Base-by-base conservation (phyloP, 2,113 vertebrate species). In the Nyctereutes procyonoides region DNA sequence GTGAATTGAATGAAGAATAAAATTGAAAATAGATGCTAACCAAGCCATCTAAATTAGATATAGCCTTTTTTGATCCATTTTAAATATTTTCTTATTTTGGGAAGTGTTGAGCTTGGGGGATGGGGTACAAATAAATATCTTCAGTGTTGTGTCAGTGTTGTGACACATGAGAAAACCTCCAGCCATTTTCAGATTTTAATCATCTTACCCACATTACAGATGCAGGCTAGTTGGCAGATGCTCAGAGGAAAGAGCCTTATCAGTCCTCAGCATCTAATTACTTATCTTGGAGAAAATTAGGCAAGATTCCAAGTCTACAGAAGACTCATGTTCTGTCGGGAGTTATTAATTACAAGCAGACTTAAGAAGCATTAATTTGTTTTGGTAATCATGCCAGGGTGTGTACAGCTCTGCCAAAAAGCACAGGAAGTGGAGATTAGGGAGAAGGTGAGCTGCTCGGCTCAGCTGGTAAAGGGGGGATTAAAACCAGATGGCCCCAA, bases 281-380 rank as follows among this genome's bases (percentile, higher is more conserved):
- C 73, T 96, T 89, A 95, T 95, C 95, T 95, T 81, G 85, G 93
- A 93, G 95, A 94, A 96, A 97, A 97, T 97, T 85, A 96, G 97
- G 98, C 97, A 87, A 51, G 53, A 74, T 77, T 97, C 98, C 98
- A 98, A 93, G 85, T 28, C 82, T 93, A 77, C 93, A 82, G 97
- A 96, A 97, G 90, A 97, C 77, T 81, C 84, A 17, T 28, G 87
- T 92, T 97, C 96, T 96, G 92, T 88, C 6, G 55, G 96, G 97
- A 98, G 95, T 95, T 96, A 97, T 95, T 97, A 96, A 98, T 97
- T 96, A 95, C 51, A 88, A 92, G 87, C 92, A 96, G 97, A 96
- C 92, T 84, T 95, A 90, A 94, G 96, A 96, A 96, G 96, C 97
- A 96, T 94, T 93, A 48, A 88, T 97, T 96, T 97, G 97, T 95